Conservation (phyloP, 1,140 invertebrate genomes). For the Oscheius sp. region DNA sequence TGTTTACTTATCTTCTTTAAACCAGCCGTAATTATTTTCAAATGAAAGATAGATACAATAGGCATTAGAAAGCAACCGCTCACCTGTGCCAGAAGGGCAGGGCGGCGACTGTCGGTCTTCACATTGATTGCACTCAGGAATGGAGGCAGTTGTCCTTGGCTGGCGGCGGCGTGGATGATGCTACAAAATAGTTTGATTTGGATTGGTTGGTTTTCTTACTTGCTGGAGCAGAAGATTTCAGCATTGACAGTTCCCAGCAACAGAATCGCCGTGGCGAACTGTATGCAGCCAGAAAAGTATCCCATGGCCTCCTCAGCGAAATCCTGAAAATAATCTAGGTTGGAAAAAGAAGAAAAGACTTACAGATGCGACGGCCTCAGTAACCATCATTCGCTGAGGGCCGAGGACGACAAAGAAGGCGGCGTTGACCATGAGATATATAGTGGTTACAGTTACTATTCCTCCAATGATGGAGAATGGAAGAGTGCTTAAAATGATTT, state of each 20-base stretch:
- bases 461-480: conserved; percentile 55
- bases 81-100: neutral
- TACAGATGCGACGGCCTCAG: conserved; percentile 58
- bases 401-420: conserved; percentile 59
- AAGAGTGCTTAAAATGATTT: conserved; percentile 51
- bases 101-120: neutral
- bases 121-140: neutral
- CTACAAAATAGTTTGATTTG: no score
- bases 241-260: conserved; percentile 5
- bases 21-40: no score
- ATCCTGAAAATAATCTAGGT: neutral
- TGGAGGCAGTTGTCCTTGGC: neutral
- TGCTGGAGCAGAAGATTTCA: neutral
- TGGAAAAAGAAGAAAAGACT: conserved; percentile 21
- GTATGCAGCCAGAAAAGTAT: neutral
- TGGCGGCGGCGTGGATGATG: neutral
- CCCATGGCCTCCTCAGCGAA: neutral
- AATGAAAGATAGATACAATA: no score
- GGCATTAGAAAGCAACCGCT: neutral
- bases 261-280: neutral
- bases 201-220: no score
- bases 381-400: conserved; percentile 51
- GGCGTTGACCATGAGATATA: conserved; percentile 57
- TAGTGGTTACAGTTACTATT: conserved; percentile 52
- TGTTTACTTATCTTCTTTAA: no score